Conservation (phyloP, 2,113 vertebrate species). For the Gambusia holbrooki region DNA sequence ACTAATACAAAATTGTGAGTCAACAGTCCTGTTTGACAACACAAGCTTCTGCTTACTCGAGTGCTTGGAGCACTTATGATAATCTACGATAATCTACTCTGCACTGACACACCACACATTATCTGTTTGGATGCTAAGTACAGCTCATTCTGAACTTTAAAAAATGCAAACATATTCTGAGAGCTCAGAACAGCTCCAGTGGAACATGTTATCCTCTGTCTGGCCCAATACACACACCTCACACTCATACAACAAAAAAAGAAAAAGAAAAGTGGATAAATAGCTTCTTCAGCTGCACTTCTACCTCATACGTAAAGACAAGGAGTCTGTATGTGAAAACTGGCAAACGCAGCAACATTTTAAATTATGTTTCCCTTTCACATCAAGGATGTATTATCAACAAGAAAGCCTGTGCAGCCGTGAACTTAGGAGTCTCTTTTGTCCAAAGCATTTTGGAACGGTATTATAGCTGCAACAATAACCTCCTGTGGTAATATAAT, state of each 20-base stretch:
- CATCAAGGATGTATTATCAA: constrained; percentile 43
- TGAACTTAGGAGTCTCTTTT: constrained; percentile 53
- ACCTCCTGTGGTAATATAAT: constrained; percentile 71
- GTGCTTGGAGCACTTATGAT: constrained; percentile 53
- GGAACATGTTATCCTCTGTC: constrained; percentile 60
- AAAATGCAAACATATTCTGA: constrained; percentile 62
- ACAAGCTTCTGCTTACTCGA: constrained; percentile 21
- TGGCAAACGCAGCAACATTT: constrained; percentile 51
- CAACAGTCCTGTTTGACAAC: constrained; percentile 31
- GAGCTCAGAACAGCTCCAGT: constrained; percentile 51
- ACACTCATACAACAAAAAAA: constrained; percentile 49
- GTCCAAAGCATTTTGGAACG: constrained; percentile 64
- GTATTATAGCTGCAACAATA: constrained; percentile 59
- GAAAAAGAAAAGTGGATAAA: constrained; percentile 60
- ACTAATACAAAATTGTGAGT: not conserved
- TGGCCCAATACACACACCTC: constrained; percentile 45
- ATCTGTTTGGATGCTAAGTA: constrained; percentile 64
- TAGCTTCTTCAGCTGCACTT: constrained; percentile 59
- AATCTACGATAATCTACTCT: constrained; percentile 68
- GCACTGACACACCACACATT: constrained; percentile 51
- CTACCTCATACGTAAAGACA: constrained; percentile 30
- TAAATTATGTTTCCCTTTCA: constrained; percentile 29
- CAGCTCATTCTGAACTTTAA: constrained; percentile 59
- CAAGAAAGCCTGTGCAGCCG: constrained; percentile 4
- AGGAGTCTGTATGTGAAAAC: constrained; percentile 40